Base-by-base conservation (phyloP, 2,113 vertebrate species). In the Motacilla alba region DNA sequence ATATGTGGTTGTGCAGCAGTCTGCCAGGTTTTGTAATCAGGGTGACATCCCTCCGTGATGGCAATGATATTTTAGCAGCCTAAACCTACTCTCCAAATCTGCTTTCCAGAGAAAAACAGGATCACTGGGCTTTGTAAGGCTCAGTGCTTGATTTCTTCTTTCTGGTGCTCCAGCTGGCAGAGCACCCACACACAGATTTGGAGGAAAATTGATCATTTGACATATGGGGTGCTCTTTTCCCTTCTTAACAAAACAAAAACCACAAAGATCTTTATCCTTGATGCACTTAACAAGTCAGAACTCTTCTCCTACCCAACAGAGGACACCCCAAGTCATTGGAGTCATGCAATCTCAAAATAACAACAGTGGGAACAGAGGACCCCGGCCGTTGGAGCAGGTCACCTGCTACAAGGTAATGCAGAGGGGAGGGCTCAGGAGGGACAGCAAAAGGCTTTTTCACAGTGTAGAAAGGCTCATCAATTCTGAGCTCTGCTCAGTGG, bases 301-400 rank as follows among this genome's bases (percentile, higher is more conserved):
- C 94, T 98, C 98, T 76, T 98, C 98, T 96, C 96, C 94, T 85
- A 97, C 98, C 87, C 97, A 97, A 96, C 98, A 98, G 97, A 99
- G 99, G 94, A 97, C 98, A 74, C 98, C 98, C 66, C 98, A 99
- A 96, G 97, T 98, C 95, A 97, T 98, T 3, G 97, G 98, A 84
- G 97, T 98, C 37, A 96, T 97, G 97, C 99, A 98, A 68, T 98
- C 97, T 94, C 98, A 99, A 90, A 99, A 98, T 85, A 98, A 98
- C 98, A 98, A 98, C 75, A 92, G 97, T 16, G 97, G 98, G 62
- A 99, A 98, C 97, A 98, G 99, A 95, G 99, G 99, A 74, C 99
- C 99, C 55, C 98, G 99, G 64, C 99, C 99, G 0, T 93, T 99
- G 97, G 99, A 99, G 96, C 99, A 99, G 97, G 99, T 99, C 97